Evolutionary conservation across 2,113 vertebrate genomes (phyloP).

Genomic region (Pangasianodon hypophthalmus): DNA sequence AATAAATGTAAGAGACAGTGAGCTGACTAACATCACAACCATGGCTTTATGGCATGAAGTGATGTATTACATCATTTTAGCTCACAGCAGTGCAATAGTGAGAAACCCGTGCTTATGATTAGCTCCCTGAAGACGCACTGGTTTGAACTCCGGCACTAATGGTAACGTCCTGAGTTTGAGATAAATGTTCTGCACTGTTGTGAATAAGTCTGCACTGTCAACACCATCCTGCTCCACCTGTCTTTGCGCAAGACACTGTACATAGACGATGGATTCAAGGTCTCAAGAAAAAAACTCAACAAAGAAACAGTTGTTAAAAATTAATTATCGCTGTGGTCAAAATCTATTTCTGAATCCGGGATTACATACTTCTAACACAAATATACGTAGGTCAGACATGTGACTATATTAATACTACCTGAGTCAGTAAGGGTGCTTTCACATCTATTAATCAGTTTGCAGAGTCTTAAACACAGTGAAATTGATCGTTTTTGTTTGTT

Average conservation of each 20-base stretch:
- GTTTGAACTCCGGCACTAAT: neutral
- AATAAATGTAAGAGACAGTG: neutral
- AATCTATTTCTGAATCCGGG: neutral
- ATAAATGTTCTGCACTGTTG: neutral
- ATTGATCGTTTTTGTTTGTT: neutral
- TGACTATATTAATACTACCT: neutral
- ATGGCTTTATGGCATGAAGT: neutral
- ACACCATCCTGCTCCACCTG: neutral
- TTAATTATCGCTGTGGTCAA: neutral
- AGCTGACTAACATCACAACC: neutral
- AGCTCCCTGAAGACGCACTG: neutral
- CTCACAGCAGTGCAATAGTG: neutral
- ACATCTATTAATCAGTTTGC: neutral
- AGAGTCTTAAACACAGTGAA: neutral
- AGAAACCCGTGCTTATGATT: neutral
- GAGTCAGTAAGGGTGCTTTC: neutral
- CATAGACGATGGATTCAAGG: neutral
- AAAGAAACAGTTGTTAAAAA: neutral
- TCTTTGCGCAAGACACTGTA: neutral
- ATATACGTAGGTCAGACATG: neutral
- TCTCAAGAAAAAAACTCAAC: neutral
- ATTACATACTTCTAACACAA: neutral
- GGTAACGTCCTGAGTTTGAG: neutral
- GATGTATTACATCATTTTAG: constrained; percentile 22
- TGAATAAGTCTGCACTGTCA: neutral